Conservation (phyloP, 2,888 invertebrate genomes). For the Zootermopsis nevadensis region DNA sequence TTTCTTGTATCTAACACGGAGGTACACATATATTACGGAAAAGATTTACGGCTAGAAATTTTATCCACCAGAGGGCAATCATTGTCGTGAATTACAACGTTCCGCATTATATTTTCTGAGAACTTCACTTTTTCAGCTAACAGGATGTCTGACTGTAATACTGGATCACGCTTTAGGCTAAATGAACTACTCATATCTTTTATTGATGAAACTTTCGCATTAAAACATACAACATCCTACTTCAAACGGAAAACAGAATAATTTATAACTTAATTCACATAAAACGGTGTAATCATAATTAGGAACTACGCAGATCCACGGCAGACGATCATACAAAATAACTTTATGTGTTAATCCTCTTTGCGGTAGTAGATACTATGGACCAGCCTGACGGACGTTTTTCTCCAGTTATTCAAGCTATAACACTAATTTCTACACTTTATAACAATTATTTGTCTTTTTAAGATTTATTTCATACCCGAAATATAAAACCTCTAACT, state of each 20-base stretch:
- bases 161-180: background rate
- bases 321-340: background rate
- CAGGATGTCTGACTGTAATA: background rate
- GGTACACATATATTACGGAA: background rate
- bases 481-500: too few relatives aligned
- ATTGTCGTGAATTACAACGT: background rate
- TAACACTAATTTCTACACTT: too few relatives aligned
- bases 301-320: background rate
- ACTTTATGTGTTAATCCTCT: background rate
- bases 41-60: background rate
- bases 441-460: too few relatives aligned
- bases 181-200: background rate
- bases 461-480: too few relatives aligned
- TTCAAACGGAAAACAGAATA: background rate
- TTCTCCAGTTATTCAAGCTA: too few relatives aligned
- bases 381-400: too few relatives aligned
- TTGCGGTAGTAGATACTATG: background rate
- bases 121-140: background rate
- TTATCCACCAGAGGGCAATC: background rate
- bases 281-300: background rate
- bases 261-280: conserved; percentile 6
- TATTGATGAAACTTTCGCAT: background rate
- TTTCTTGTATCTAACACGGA: background rate
- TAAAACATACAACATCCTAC: background rate
- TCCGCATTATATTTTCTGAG: background rate